Evolutionary conservation across 2,888 invertebrate genomes (phyloP).

Genomic region (Acrobasis consociella): DNA sequence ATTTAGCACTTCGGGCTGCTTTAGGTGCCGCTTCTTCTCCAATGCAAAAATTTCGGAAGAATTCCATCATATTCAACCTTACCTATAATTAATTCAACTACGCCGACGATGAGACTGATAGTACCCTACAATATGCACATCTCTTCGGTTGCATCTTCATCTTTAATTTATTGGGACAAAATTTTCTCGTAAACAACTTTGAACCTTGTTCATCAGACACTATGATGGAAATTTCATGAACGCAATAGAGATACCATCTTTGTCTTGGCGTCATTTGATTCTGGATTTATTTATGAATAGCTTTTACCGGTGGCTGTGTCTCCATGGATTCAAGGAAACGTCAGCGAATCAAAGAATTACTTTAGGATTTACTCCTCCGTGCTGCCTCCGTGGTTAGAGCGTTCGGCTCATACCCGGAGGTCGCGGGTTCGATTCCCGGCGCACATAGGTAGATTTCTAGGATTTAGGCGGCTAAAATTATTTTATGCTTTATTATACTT

Average conservation of each 20-base stretch:
- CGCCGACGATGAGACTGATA: conserved; percentile 6
- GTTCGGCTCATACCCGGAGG: no score
- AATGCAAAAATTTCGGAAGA: not conserved
- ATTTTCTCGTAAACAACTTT: not conserved
- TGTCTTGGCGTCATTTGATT: conserved; percentile 10
- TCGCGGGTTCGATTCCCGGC: no score
- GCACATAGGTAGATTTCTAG: no score
- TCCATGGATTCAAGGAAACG: not conserved
- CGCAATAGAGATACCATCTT: not conserved
- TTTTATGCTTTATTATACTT: no score
- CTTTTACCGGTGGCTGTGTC: conserved; percentile 15
- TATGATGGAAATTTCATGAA: not conserved
- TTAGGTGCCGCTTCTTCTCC: no score
- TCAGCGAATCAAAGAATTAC: not conserved
- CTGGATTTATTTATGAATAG: conserved; percentile 2
- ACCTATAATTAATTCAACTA: not conserved
- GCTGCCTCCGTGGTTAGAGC: no score
- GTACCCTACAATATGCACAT: conserved; percentile 15
- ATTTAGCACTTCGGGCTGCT: no score
- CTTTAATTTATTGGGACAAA: not conserved
- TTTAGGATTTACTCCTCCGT: no score
- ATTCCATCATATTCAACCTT: not conserved
- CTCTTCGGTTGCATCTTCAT: conserved; percentile 13
- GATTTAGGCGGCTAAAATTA: no score
- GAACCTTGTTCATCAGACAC: not conserved